A percentile compares a stretch with the other conserved stretches of the same genome.
phyloP scores from a whole-genome alignment of 2,797 vertebrate genomes.

The Acanthornis magna region DNA sequence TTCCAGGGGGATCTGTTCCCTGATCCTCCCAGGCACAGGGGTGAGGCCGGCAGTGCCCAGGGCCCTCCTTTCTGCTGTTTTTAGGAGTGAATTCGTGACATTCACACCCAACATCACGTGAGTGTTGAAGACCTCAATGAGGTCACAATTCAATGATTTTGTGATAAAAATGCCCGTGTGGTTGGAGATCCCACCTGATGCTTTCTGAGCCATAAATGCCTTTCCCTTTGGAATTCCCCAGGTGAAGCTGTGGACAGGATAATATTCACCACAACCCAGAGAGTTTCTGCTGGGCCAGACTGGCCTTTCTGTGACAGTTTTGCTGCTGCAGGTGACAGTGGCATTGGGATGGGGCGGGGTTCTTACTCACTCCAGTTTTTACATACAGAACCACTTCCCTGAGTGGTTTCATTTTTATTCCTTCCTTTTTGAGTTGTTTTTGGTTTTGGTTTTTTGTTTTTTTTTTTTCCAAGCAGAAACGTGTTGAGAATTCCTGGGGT shows the following conservation, averaged over 20 bases:
- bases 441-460: not conserved
- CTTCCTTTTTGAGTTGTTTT: not conserved
- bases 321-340: not conserved
- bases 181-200: too few relatives aligned
- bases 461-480: not conserved
- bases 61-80: not conserved
- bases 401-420: not conserved
- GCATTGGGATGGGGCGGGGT: rapidly evolving
- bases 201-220: rapidly evolving
- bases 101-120: not conserved
- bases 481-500: not conserved
- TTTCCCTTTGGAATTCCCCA: not conserved
- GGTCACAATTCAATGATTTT: not conserved
- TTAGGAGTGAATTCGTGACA: not conserved
- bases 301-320: not conserved
- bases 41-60: not conserved
- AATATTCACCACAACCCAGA: rapidly evolving
- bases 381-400: rapidly evolving
- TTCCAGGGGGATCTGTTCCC: not conserved
- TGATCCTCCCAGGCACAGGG: not conserved
- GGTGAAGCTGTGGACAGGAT: rapidly evolving
- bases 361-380: not conserved
- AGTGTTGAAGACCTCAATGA: not conserved
- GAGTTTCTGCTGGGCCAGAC: not conserved
- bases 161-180: rapidly evolving